phyloP scores from a whole-genome alignment of 2,113 vertebrate species.

The Crotalus viridis region DNA sequence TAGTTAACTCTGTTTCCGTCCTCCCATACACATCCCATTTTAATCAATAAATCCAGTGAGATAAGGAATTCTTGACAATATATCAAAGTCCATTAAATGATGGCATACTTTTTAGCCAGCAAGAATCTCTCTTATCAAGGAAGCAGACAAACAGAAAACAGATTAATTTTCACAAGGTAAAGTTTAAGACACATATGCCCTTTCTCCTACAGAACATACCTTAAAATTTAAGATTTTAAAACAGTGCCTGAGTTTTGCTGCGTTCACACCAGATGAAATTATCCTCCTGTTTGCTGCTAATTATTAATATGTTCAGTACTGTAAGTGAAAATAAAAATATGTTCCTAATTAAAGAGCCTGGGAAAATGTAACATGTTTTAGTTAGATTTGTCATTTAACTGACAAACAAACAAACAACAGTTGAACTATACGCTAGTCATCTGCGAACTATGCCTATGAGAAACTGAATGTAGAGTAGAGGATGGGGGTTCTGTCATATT shows the following conservation, averaged over 20 bases:
- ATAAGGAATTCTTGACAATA: not conserved
- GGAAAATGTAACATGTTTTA: constrained; percentile 28
- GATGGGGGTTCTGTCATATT: not conserved
- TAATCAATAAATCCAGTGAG: not conserved
- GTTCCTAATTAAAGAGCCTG: constrained; percentile 20
- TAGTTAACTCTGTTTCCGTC: not conserved
- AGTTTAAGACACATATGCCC: not conserved
- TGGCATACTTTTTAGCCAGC: not conserved
- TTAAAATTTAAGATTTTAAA: not conserved
- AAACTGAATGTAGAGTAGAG: not conserved
- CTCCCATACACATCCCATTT: not conserved
- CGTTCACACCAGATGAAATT: not conserved
- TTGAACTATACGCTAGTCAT: constrained; percentile 24
- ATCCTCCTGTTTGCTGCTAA: not conserved
- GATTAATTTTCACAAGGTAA: not conserved
- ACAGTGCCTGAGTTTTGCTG: not conserved
- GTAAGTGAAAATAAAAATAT: constrained; percentile 17
- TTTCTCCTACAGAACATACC: not conserved
- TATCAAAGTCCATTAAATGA: not conserved
- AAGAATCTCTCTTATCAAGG: not conserved
- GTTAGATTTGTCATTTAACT: constrained; percentile 1
- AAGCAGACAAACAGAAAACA: not conserved
- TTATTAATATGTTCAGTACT: constrained; percentile 12
- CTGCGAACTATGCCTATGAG: constrained; percentile 30
- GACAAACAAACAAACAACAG: constrained; percentile 37